Percentiles rank a stretch among this genome's conserved stretches.
Evolutionary conservation across 2,797 vertebrate genomes (phyloP).

Genomic region (Remorina albescens): DNA sequence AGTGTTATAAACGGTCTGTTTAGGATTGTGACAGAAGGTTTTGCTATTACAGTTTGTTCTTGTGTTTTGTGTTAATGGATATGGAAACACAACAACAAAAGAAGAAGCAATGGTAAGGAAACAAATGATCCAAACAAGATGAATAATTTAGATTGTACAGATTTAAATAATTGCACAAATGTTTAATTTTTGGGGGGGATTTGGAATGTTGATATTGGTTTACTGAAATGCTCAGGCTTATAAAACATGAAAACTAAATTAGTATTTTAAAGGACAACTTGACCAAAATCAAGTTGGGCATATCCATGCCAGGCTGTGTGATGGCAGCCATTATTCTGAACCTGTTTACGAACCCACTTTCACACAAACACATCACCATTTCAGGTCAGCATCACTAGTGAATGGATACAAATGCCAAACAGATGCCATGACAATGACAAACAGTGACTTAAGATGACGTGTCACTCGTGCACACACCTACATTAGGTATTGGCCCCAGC

Average conservation of each 20-base stretch:
- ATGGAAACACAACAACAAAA: neutral
- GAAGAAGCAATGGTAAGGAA: neutral
- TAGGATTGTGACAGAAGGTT: neutral
- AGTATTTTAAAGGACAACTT: neutral
- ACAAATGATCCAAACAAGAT: neutral
- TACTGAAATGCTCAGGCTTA: neutral
- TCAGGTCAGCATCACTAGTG: neutral
- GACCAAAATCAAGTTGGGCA: neutral
- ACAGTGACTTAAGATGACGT: slow-evolving; percentile 9
- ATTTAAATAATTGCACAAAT: neutral
- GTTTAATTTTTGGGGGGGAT: neutral
- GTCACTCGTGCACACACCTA: slow-evolving; percentile 30
- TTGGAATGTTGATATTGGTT: neutral
- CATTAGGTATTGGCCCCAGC: too few species aligned
- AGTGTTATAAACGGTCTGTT: neutral
- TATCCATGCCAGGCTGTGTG: too few species aligned
- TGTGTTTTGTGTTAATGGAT: neutral
- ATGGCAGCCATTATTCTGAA: neutral
- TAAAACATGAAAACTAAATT: neutral
- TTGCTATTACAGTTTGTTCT: neutral
- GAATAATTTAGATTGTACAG: neutral
- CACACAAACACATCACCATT: slow-evolving; percentile 13
- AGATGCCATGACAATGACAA: neutral
- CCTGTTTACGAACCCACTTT: slow-evolving; percentile 22
- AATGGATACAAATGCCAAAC: neutral